Conservation (phyloP, 2,888 invertebrate genomes). For the Acleris emargana region DNA sequence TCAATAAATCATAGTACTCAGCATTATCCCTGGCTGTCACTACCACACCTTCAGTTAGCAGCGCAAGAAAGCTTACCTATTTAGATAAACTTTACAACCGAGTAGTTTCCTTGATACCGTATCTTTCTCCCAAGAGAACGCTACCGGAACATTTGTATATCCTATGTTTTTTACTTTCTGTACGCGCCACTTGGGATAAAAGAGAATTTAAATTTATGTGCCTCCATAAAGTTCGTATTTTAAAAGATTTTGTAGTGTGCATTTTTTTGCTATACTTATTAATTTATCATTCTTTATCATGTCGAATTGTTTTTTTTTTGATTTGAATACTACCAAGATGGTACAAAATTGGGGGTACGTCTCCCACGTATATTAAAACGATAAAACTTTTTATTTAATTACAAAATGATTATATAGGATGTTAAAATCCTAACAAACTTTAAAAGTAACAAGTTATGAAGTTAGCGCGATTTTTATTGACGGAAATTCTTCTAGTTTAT, state of each 20-base stretch:
- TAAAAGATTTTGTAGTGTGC: no score
- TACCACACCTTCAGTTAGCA: constrained; percentile 1
- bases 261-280: no score
- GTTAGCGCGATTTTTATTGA: no score
- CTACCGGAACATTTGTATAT: constrained; percentile 33
- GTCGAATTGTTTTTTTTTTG: no score
- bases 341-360: no score
- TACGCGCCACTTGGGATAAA: constrained; percentile 18
- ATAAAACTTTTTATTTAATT: no score
- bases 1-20: constrained; percentile 30
- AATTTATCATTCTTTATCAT: not conserved
- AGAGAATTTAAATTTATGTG: constrained; percentile 20
- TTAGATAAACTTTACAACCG: constrained; percentile 21
- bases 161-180: constrained; percentile 27
- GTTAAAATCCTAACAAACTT: no score
- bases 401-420: no score
- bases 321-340: no score
- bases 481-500: no score
- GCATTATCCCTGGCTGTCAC: constrained; percentile 20
- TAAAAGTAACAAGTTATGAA: no score
- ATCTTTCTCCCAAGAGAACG: constrained; percentile 22
- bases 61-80: constrained; percentile 16
- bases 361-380: no score
- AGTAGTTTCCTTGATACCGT: constrained; percentile 25
- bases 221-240: constrained; percentile 5